These are phyloP conservation scores for Pristionchus exspectatus DNA, from an alignment of 2,888 invertebrate species.

Conservation along the genomic window DNA sequence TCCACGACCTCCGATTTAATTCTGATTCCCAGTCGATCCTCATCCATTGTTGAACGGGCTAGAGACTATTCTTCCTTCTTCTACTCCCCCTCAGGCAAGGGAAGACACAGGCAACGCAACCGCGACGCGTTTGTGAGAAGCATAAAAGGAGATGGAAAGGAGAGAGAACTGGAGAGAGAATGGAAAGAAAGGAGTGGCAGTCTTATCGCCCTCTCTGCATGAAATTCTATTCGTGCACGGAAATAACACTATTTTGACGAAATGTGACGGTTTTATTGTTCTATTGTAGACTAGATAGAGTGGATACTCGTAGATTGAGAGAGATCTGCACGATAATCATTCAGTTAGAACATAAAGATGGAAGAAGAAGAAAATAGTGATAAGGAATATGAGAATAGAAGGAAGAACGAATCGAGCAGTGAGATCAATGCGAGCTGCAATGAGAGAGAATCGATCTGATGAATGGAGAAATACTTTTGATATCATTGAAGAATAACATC, in stretches of 20 bases:
- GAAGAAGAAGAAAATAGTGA: constrained; percentile 46
- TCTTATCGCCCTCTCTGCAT: neutral
- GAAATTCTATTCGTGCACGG: neutral
- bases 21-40: constrained; percentile 68
- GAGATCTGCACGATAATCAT: neutral
- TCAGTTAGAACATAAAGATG: constrained; percentile 17
- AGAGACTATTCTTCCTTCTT: neutral
- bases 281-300: neutral
- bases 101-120: constrained; percentile 5
- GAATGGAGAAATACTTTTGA: constrained; percentile 4
- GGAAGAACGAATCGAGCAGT: constrained; percentile 16
- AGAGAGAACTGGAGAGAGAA: neutral
- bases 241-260: neutral
- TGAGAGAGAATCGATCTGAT: constrained; percentile 39
- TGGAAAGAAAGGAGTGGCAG: neutral
- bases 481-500: constrained; percentile 38
- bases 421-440: constrained; percentile 5
- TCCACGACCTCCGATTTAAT: constrained; percentile 81
- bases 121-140: constrained; percentile 9
- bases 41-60: constrained; percentile 58
- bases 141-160: constrained; percentile 13
- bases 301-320: neutral
- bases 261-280: neutral
- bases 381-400: neutral
- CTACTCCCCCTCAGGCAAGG: neutral